Evolutionary conservation across 2,113 vertebrate genomes (phyloP).

Genomic region (Synchiropus splendidus): DNA sequence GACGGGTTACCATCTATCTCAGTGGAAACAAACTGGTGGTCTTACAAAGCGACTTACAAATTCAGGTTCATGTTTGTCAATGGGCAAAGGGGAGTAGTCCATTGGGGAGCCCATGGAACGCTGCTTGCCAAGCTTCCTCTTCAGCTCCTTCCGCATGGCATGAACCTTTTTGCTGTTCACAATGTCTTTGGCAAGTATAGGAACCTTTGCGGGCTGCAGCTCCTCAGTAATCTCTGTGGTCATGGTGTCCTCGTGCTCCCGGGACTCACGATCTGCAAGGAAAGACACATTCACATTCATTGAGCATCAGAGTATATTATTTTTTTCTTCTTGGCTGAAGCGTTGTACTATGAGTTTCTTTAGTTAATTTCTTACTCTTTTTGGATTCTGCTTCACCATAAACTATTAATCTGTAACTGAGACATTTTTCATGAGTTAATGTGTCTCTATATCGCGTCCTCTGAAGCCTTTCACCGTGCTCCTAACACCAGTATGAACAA

Average conservation of each 20-base stretch:
- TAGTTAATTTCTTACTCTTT: too few species aligned
- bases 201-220: constrained; percentile 72
- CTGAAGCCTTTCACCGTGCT: too few species aligned
- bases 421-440: too few species aligned
- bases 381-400: too few species aligned
- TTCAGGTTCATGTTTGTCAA: constrained; percentile 89
- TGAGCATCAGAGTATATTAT: too few species aligned
- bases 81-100: constrained; percentile 82
- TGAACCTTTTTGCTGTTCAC: constrained; percentile 79
- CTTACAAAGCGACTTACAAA: constrained; percentile 68
- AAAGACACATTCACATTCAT: too few species aligned
- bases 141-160: constrained; percentile 81
- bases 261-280: constrained; percentile 78
- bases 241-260: constrained; percentile 78
- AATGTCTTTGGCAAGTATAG: constrained; percentile 66
- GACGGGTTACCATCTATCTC: constrained; percentile 1
- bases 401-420: too few species aligned
- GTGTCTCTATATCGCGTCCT: too few species aligned
- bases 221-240: constrained; percentile 81
- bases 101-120: constrained; percentile 69
- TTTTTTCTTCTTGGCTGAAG: too few species aligned
- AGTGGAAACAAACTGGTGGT: too few species aligned
- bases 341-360: too few species aligned
- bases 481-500: too few species aligned
- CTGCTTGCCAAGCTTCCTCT: constrained; percentile 77